Conservation (phyloP, 2,113 vertebrate species). For the Hoplias malabaricus region DNA sequence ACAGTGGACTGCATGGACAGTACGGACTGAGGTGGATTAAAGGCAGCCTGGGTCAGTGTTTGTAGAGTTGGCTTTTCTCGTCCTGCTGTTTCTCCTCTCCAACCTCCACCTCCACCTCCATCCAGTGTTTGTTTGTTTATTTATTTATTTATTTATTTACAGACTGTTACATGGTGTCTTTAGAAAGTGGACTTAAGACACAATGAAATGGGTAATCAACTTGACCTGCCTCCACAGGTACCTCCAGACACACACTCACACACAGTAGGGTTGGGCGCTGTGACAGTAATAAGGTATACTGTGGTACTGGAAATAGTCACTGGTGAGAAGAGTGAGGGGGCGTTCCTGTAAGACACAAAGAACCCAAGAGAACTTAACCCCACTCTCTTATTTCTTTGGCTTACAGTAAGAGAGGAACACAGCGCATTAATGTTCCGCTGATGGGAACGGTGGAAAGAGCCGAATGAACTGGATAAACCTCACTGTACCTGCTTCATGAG, state of each 20-base stretch:
- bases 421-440: no score
- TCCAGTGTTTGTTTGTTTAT: conserved; percentile 2
- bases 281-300: no score
- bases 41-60: background rate
- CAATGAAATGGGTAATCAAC: conserved; percentile 1
- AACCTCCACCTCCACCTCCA: background rate
- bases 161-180: conserved; percentile 24
- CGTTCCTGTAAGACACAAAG: no score
- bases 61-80: conserved; percentile 1
- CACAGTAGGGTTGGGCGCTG: no score
- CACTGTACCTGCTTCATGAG: no score
- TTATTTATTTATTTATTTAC: background rate
- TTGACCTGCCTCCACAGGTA: conserved; percentile 27
- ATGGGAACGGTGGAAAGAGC: no score
- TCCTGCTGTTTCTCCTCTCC: background rate
- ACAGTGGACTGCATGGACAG: background rate
- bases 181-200: conserved; percentile 6
- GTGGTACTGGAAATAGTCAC: no score
- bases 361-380: no score
- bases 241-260: conserved; percentile 22
- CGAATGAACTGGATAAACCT: no score
- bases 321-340: no score
- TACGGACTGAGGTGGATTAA: background rate
- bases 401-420: no score
- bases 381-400: no score